Evolutionary conservation across 30 jellyfish, hydroid and myxozoan species (phyloP).

Genomic region (Phacellophora camtschatica): DNA sequence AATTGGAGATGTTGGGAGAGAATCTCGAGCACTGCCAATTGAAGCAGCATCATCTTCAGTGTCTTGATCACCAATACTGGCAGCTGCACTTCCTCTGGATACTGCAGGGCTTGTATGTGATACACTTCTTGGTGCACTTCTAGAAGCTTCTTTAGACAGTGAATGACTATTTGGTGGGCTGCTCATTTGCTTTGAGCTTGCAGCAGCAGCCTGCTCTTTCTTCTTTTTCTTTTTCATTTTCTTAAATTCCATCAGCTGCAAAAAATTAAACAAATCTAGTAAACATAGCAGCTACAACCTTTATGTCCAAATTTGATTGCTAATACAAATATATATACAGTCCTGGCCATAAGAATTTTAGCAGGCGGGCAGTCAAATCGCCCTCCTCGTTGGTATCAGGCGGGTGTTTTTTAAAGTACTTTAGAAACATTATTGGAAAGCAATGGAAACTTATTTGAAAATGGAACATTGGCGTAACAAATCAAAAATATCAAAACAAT

Average conservation of each 20-base stretch:
- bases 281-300: neutral
- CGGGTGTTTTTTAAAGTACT: too few relatives aligned
- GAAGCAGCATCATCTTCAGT: conserved; percentile 81
- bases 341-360: too few relatives aligned
- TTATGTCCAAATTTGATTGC: too few relatives aligned
- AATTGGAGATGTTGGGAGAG: conserved; percentile 66
- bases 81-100: neutral
- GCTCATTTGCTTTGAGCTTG: conserved; percentile 8
- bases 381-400: too few relatives aligned
- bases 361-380: too few relatives aligned
- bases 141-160: neutral
- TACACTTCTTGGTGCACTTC: neutral
- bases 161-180: conserved; percentile 48
- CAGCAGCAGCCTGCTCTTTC: conserved; percentile 54
- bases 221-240: conserved; percentile 56
- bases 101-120: neutral
- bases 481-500: too few relatives aligned
- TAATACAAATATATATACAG: too few relatives aligned
- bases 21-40: conserved; percentile 60
- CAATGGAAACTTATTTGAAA: too few relatives aligned
- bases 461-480: too few relatives aligned
- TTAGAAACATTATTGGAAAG: too few relatives aligned
- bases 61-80: conserved; percentile 41
- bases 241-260: conserved; percentile 61
- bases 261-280: neutral